Conservation (phyloP, 2,797 vertebrate species). For the Tragelaphus eurycerus region DNA sequence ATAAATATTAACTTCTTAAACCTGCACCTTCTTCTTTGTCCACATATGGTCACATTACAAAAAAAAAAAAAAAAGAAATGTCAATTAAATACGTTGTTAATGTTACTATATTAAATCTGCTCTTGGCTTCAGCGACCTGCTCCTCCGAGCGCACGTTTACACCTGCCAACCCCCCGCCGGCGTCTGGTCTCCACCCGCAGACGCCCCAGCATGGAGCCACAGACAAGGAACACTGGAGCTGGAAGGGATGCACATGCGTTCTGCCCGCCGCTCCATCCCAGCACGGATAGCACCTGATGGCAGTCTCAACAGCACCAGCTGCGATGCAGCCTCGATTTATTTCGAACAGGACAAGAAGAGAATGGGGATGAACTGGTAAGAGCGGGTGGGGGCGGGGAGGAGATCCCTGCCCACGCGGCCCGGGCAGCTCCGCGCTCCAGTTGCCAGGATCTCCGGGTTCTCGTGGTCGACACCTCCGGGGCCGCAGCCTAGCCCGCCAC, state of each 20-base stretch:
- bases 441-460: conserved; percentile 87
- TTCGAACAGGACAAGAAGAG: conserved; percentile 61
- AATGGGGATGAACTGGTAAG: conserved; percentile 3
- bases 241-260: conserved; percentile 79
- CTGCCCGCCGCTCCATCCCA: conserved; percentile 81
- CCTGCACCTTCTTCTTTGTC: conserved; percentile 85
- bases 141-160: conserved; percentile 71
- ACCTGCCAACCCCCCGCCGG: conserved; percentile 77
- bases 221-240: conserved; percentile 83
- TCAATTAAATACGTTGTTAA: conserved; percentile 91
- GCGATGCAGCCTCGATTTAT: conserved; percentile 82
- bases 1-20: conserved; percentile 90
- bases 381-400: conserved; percentile 70
- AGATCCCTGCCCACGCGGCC: conserved; percentile 80
- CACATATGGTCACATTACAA: conserved; percentile 90
- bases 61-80: conserved; percentile 87
- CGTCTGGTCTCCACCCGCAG: conserved; percentile 53
- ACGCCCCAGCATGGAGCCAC: conserved; percentile 78
- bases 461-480: conserved; percentile 83
- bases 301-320: conserved; percentile 88
- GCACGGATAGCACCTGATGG: conserved; percentile 86
- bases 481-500: conserved; percentile 68
- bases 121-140: conserved; percentile 81
- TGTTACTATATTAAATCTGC: conserved; percentile 88
- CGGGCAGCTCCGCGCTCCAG: conserved; percentile 85